Evolutionary conservation across 2,113 vertebrate genomes (phyloP), one percentile per base, ranked within the genome.

Genomic region (Okapia johnstoni): DNA sequence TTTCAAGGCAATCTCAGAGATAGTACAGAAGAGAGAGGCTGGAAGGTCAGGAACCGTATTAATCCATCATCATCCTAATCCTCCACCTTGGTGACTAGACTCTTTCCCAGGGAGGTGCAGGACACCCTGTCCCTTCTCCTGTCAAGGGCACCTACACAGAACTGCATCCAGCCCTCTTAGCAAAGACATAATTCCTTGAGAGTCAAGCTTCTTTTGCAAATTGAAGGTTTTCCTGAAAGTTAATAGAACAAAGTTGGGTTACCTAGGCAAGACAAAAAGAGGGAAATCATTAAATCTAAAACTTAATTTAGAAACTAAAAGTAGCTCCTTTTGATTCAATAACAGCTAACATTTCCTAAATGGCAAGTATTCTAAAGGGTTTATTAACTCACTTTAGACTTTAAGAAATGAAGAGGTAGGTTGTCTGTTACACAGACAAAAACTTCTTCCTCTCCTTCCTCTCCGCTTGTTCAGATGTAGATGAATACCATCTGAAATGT

Each of bases 241-340:
- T 95, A 95, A 66, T 33, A 90, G 33, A 86, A 52, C 83, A 89
- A 95, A 89, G 81, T 94, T 83, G 52, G 13, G n/a, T 91, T 93
- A 90, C 86, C 85, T 95, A 60, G 54, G 95, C 57, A 63, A n/a
- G 43, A 95, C 26, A 54, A 61, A 91, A 91, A 85, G 11, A 0
- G 17, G 10, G 2, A 84, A 88, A 66, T 93, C 30, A 57, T 96
- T 93, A 84, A 36, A 79, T 43, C 6, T 92, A 90, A 96, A 93
- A 52, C 61, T 70, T 94, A 91, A 93, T 60, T 95, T 96, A 87
- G 84, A 97, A 96, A 87, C n/a, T 55, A 66, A 93, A 83, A 79
- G 48, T 61, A 89, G 70, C 77, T 96, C 33, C 30, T 87, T 96
- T 94, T 79, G 61, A 97, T 66, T 90, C 55, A 55, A 2, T 94